Base-by-base conservation (phyloP, 2,113 vertebrate species). In the Clinocottus analis region DNA sequence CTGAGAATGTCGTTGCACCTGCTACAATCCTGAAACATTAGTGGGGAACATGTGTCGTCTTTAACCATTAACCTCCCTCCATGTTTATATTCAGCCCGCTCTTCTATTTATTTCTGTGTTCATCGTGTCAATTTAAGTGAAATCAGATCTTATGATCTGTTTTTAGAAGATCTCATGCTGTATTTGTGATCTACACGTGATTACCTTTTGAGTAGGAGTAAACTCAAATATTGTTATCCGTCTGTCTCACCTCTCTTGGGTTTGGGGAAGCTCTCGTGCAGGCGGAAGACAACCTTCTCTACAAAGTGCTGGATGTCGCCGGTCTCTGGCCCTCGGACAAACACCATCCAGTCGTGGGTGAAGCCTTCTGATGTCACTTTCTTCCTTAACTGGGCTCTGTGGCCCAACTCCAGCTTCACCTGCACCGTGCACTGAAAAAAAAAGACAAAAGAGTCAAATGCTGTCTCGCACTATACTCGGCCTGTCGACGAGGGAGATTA, bases 301-400 rank as follows among this genome's bases (percentile, higher is more conserved):
- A 99, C 97, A 83, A 99, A 99, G 91, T 99, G 98, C 95, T 99
- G 98, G 90, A 99, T 99, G 90, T 98, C 97, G 5, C 96, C 97
- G 27, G 97, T 97, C 92, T 99, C 98, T 0, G 98, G 98, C 63
- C 98, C 98, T 0, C 98, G 96, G 43, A 99, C 98, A 33, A 99
- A 99, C 89, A 99, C 98, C 98, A 99, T 99, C 98, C 98, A 99
- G 95, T 99, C 98, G 2, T 99, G 98, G 66, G 98, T 99, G 89
- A 99, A 99, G 12, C 98, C 98, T 58, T 99, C 98, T 0, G 97
- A 96, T 31, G 98, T 99, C 41, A 96, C 97, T 87, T 99, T 99
- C 93, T 99, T 99, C 85, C 97, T 93, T 61, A 99, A 95, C 81
- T 98, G 98, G 86, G 98, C 98, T 4, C 98, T 95, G 87, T 99